These are phyloP conservation scores for Carassius carassius DNA, from an alignment of 2,113 vertebrate species.

Conservation along the genomic window DNA sequence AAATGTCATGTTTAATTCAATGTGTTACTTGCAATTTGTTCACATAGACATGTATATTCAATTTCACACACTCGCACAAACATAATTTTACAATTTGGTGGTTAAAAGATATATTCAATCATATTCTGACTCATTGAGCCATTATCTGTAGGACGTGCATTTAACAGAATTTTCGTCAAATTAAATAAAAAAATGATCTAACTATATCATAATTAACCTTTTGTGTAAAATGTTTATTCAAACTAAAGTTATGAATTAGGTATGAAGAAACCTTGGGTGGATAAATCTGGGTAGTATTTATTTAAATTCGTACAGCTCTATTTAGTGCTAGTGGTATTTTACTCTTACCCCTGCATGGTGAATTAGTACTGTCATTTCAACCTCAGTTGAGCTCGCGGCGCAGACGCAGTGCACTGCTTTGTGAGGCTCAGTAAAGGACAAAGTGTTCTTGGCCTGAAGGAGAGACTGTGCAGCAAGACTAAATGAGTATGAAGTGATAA, in stretches of 20 bases:
- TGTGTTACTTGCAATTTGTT: too few species aligned
- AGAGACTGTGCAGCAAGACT: constrained; percentile 10
- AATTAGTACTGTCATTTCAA: constrained; percentile 9
- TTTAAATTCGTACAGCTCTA: neutral
- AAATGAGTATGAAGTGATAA: constrained; percentile 12
- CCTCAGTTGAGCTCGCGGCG: constrained; percentile 22
- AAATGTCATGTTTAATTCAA: too few species aligned
- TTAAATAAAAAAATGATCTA: too few species aligned
- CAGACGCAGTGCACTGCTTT: constrained; percentile 26
- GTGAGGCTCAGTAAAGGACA: constrained; percentile 43
- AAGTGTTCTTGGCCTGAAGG: constrained; percentile 31
- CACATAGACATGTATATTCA: too few species aligned
- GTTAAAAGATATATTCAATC: neutral
- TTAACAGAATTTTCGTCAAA: too few species aligned
- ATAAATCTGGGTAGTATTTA: too few species aligned
- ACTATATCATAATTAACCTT: neutral
- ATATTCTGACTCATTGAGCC: neutral
- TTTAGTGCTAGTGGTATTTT: neutral
- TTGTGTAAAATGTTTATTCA: neutral
- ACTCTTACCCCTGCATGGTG: neutral
- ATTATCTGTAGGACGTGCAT: neutral
- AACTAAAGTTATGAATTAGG: neutral
- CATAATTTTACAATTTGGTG: neutral
- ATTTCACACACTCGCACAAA: too few species aligned
- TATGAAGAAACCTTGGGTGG: neutral